Base-by-base conservation (phyloP, 2,888 invertebrate species). In the Embidobia sp. region DNA sequence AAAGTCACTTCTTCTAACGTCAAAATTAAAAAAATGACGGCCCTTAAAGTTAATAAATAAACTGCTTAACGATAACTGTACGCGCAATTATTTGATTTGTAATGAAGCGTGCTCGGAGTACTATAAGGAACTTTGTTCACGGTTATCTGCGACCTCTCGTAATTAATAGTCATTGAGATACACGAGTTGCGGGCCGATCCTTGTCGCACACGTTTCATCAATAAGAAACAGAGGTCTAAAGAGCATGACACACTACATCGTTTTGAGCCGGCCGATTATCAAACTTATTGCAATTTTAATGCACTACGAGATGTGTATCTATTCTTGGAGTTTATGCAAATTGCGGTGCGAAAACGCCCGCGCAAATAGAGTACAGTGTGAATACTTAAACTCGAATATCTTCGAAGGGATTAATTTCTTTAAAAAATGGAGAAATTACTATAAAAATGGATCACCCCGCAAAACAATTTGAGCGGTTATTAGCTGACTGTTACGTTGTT, bases 41-140 rank as follows among this genome's bases (percentile, higher is more conserved):
- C 55, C 77, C 55, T 77, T 77, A 61, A 44, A 18, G 55, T 61
- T 67, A 77, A 73, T 77, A 67, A 73, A 72, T 64, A 72, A 77
- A 77, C 72, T 77, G 61, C 66, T 61, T 10, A 8, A 55, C 40
- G 77, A 77, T 67, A 77, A 77, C 46, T 61, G 37, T 15, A 19
- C 53, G 55, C 61, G 33, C 31, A 69, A 42, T 67, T 67, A 75
- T 75, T 67, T 61, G 59, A 48, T 44, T 48, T 49, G 73, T 35
- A 59, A 70, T 72, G 66, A 51, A 40, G 72, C 77, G 67, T 77
- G 67, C 33, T 37, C 18, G 19, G 27, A 74, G 70, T 79, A 79
- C 70, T 79, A 79, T 70, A 33, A 79, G 70, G 79, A 79, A 79
- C 79, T 79, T 79, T 79, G 79, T 75, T 79, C 75, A 35, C 48